Conservation (phyloP, 2,113 vertebrate species). For the Lipotes vexillifer region DNA sequence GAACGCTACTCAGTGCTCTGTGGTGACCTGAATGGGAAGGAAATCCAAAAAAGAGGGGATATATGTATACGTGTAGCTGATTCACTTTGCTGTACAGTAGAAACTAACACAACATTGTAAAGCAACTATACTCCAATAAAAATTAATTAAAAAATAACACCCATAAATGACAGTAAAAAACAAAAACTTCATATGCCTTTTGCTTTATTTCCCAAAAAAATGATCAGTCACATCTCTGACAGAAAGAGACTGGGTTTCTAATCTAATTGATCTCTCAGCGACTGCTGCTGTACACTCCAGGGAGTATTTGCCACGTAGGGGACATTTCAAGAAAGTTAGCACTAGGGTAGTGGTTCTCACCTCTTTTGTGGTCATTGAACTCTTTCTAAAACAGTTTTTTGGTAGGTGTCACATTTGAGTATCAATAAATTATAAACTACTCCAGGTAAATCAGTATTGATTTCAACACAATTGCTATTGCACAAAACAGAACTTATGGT, state of each 20-base stretch:
- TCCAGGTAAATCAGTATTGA: not conserved
- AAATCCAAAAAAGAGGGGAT: too few species aligned
- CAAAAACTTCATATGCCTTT: not conserved
- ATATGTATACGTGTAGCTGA: too few species aligned
- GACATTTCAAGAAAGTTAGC: not conserved
- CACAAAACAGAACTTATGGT: not conserved
- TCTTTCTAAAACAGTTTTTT: not conserved
- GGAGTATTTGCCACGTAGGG: not conserved
- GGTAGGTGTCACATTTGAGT: not conserved
- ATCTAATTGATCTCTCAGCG: not conserved
- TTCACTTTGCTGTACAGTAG: too few species aligned
- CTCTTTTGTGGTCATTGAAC: not conserved
- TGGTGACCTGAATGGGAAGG: too few species aligned
- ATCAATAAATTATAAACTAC: not conserved
- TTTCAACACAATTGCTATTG: not conserved
- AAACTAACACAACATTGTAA: too few species aligned
- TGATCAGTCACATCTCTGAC: not conserved
- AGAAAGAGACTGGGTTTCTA: not conserved
- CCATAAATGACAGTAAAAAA: not conserved
- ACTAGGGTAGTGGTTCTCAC: not conserved
- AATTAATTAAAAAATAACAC: not conserved
- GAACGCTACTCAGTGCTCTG: too few species aligned
- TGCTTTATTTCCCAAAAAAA: constrained; percentile 32
- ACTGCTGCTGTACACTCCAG: not conserved
- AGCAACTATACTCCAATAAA: too few species aligned